These are phyloP conservation scores for Calephelis nemesis DNA, from an alignment of 1,140 invertebrate genomes.

Conservation along the genomic window DNA sequence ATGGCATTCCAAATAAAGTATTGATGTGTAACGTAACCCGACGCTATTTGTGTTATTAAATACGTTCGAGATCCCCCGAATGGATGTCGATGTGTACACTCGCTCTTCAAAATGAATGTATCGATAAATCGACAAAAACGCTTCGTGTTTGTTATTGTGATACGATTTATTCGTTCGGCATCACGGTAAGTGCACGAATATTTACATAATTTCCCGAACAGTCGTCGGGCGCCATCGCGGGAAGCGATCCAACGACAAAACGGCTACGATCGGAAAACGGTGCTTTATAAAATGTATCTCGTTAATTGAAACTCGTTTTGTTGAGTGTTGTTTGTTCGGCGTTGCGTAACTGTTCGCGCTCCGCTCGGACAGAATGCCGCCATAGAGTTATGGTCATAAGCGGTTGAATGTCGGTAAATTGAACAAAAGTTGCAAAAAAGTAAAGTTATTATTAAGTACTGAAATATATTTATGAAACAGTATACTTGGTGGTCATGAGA, in stretches of 20 bases:
- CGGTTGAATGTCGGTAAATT: too few species aligned
- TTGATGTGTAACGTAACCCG: constrained; percentile 9
- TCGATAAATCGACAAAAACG: constrained; percentile 17
- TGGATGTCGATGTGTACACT: constrained; percentile 15
- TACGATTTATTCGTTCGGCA: constrained; percentile 17
- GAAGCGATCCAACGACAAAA: constrained; percentile 7
- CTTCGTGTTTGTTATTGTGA: constrained; percentile 13
- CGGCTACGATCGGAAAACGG: constrained; percentile 8
- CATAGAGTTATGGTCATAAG: too few species aligned
- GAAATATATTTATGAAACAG: too few species aligned
- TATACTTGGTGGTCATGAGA: too few species aligned
- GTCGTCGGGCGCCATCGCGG: constrained; percentile 12
- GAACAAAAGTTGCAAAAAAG: too few species aligned
- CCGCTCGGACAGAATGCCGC: too few species aligned
- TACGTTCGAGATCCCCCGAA: constrained; percentile 13
- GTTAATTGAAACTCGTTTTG: constrained; percentile 15
- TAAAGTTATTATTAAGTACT: too few species aligned
- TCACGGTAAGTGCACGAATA: constrained; percentile 16
- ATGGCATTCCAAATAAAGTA: constrained; percentile 13
- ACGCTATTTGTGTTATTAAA: constrained; percentile 16
- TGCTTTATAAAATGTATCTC: constrained; percentile 11
- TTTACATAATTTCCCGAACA: constrained; percentile 19
- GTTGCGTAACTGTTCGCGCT: neutral
- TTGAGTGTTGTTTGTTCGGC: constrained; percentile 8
- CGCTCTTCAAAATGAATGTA: constrained; percentile 19